Base-by-base conservation (phyloP, 2,797 vertebrate genomes). In the Labeo calbasu region DNA sequence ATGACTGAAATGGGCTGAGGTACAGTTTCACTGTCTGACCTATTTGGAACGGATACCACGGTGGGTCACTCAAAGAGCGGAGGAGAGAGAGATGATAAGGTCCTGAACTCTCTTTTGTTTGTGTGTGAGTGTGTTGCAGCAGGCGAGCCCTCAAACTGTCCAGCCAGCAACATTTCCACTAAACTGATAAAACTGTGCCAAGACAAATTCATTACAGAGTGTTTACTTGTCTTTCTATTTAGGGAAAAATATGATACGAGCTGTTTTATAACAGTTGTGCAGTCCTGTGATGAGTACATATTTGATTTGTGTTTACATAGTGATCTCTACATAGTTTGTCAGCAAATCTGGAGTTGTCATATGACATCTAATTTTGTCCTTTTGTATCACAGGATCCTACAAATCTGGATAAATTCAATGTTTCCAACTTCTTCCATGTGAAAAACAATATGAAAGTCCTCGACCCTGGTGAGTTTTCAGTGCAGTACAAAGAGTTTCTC, bases 371-470 rank as follows among this genome's bases (percentile, higher is more conserved):
- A 2, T 43, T 17, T 78, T 36, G 4, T 72, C 4, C 55, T 17
- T 86, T 85, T 61, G 48, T 36, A 6, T 70, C 13, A 1, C 78
- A 99, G 98, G 98, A 99, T 88, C 98, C 98, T 9, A 98, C 97
- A 87, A 96, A 98, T 90, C 87, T 99, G 95, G 98, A 99, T 91
- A 99, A 99, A 88, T 99, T 99, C 92, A 99, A 99, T 0, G 96
- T 99, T 36, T 96, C 97, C 0, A 92, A 96, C 91, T 99, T 99
- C 90, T 99, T 96, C 90, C 98, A 99, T 1, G 96, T 99, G 2
- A 97, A 97, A 89, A 99, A 99, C 93, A 98, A 98, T 88, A 80
- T 99, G 88, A 99, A 97, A 90, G 92, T 99, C 50, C 87, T 94
- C 68, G 98, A 99, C 91, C 97, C 97, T 85, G 98, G 98, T 99